These are phyloP conservation scores for Galbula dea DNA, from an alignment of 2,113 vertebrate genomes.

Conservation along the genomic window DNA sequence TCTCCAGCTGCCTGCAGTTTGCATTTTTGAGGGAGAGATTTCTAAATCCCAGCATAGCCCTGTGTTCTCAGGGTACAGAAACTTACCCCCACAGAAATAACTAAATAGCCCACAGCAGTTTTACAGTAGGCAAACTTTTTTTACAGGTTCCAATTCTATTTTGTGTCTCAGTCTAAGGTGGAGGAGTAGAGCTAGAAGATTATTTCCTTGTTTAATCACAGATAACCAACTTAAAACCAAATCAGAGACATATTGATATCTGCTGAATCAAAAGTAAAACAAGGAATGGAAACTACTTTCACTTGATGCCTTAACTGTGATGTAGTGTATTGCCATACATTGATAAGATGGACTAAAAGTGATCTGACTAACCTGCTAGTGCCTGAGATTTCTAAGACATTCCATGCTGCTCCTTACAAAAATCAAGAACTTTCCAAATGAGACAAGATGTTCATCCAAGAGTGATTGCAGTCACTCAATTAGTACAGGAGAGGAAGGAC, in stretches of 20 bases:
- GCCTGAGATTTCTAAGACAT: neutral
- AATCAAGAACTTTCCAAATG: neutral
- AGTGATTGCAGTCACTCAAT: neutral
- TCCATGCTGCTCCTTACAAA: neutral
- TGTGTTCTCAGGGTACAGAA: neutral
- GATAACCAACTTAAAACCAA: neutral
- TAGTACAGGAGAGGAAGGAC: neutral
- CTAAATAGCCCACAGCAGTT: neutral
- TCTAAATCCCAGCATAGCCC: neutral
- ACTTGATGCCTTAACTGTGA: neutral
- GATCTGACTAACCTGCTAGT: neutral
- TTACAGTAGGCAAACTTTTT: neutral
- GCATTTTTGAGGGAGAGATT: neutral
- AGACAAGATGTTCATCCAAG: neutral
- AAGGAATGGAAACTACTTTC: neutral
- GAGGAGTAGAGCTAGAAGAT: neutral
- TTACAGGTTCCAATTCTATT: neutral
- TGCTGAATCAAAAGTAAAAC: neutral
- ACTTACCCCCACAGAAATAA: neutral
- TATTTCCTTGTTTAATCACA: neutral
- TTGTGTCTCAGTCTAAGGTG: neutral
- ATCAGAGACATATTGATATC: neutral
- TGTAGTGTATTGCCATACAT: neutral
- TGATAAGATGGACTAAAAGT: neutral
- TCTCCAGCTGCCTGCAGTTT: neutral